These are phyloP conservation scores for Caracal caracal DNA, from an alignment of 2,113 vertebrate species.

Conservation along the genomic window DNA sequence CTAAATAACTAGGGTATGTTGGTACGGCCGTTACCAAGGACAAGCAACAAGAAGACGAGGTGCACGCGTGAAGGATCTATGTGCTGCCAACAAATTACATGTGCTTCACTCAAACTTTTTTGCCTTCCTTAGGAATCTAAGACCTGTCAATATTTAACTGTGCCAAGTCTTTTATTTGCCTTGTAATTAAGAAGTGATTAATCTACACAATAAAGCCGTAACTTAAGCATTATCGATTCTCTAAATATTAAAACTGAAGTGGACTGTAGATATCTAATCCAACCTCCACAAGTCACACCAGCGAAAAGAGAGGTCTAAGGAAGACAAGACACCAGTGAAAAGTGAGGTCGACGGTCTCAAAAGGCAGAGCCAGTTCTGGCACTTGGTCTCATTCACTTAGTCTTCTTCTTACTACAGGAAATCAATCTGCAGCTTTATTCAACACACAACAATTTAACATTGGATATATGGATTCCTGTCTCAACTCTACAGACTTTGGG, in stretches of 20 bases:
- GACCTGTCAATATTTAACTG: not conserved
- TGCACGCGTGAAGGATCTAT: not conserved
- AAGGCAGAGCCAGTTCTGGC: not conserved
- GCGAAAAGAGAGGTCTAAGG: not conserved
- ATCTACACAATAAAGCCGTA: not conserved
- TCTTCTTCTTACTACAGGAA: not conserved
- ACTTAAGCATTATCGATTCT: not conserved
- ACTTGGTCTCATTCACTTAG: not conserved
- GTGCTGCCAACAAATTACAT: not conserved
- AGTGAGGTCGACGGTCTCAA: not conserved
- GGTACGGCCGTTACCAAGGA: slow-evolving; percentile 9
- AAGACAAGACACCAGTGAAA: not conserved
- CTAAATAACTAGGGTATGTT: slow-evolving; percentile 28
- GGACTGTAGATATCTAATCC: not conserved
- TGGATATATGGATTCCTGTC: not conserved
- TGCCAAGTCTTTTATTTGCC: slow-evolving; percentile 3
- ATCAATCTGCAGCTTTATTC: not conserved
- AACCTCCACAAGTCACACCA: not conserved
- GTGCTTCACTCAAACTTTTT: not conserved
- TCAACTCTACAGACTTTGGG: not conserved
- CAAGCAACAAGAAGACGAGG: slow-evolving; percentile 26
- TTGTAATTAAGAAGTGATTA: slow-evolving; percentile 35
- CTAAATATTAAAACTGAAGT: not conserved
- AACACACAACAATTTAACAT: not conserved
- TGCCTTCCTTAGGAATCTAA: slow-evolving; percentile 10